Evolutionary conservation across 1,140 invertebrate species (phyloP).

Genomic region (Batillaria attramentaria): DNA sequence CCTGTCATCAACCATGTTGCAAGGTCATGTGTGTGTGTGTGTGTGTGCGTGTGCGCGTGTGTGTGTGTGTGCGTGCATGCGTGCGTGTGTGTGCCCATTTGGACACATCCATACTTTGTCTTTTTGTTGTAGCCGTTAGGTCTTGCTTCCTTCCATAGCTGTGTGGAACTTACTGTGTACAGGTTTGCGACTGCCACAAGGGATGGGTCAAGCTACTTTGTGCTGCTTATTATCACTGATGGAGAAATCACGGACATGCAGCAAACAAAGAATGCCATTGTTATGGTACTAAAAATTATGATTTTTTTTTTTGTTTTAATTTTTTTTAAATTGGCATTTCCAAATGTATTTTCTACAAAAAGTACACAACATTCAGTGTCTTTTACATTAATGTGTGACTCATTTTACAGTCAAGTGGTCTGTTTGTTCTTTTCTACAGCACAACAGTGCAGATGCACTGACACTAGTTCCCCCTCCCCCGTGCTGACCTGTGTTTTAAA

Average conservation of each 20-base stretch:
- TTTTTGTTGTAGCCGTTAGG: neutral
- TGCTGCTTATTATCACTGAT: slow-evolving; percentile 70
- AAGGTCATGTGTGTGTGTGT: slow-evolving; percentile 41
- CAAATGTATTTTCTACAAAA: no score
- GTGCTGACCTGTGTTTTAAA: no score
- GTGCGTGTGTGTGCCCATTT: neutral
- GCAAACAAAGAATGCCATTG: slow-evolving; percentile 65
- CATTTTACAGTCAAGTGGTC: no score
- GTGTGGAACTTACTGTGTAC: slow-evolving; percentile 5
- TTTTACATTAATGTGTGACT: no score
- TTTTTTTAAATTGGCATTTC: no score
- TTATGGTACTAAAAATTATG: slow-evolving; percentile 50
- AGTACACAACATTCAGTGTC: no score
- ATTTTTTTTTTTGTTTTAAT: no score
- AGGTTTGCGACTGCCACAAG: slow-evolving; percentile 58
- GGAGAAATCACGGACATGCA: slow-evolving; percentile 70
- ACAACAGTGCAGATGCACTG: no score
- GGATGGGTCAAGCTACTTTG: slow-evolving; percentile 65
- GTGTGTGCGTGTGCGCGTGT: neutral
- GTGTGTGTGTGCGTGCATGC: neutral
- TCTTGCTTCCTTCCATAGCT: neutral
- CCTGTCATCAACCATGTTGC: slow-evolving; percentile 76
- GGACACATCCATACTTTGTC: neutral
- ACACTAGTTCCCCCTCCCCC: no score
- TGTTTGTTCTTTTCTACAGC: no score